Conservation (phyloP, 92 coral and sea anemone species). For the Palythoa caribaeorum region DNA sequence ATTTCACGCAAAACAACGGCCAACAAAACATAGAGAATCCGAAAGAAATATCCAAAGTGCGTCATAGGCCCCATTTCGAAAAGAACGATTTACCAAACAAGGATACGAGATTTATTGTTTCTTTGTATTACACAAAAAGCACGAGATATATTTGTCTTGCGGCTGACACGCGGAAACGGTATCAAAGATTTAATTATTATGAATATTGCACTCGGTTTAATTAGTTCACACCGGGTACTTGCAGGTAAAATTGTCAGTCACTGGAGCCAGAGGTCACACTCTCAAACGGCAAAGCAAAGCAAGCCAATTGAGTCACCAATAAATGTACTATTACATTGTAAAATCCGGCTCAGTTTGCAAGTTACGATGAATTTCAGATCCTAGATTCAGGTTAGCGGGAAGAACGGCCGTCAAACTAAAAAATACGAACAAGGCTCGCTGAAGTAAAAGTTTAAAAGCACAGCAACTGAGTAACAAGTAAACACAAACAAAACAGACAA, state of each 20-base stretch:
- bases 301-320: no score
- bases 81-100: slow-evolving; percentile 12
- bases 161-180: slow-evolving; percentile 16
- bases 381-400: no score
- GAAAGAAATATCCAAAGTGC: slow-evolving; percentile 14
- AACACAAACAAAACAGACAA: no score
- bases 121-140: background rate
- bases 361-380: no score
- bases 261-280: background rate
- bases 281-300: no score
- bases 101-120: background rate
- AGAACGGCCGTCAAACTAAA: no score
- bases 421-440: no score
- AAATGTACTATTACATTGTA: no score
- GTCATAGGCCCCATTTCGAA: slow-evolving; percentile 7
- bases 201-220: background rate
- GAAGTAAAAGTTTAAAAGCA: no score
- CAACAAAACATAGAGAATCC: background rate
- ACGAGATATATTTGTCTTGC: slow-evolving; percentile 12
- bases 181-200: background rate
- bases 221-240: background rate
- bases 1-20: background rate
- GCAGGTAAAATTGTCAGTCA: background rate
- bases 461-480: no score
- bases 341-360: no score